Conservation (phyloP, 2,797 vertebrate species). For the Esox lucius region DNA sequence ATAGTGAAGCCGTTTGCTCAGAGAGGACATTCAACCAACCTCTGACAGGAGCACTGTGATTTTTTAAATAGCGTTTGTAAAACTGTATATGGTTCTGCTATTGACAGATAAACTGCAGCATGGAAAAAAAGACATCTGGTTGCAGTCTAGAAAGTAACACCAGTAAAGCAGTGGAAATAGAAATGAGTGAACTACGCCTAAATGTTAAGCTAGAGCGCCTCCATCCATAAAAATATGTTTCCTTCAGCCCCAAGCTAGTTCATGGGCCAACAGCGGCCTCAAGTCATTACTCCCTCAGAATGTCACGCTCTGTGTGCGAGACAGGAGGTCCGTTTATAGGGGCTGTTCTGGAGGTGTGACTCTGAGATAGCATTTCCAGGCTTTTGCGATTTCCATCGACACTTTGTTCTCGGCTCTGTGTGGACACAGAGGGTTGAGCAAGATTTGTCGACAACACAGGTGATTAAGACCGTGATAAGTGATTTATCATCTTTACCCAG, state of each 20-base stretch:
- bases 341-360: conserved; percentile 10
- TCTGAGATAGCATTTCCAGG: background rate
- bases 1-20: background rate
- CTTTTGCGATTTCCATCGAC: background rate
- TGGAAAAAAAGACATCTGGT: conserved; percentile 46
- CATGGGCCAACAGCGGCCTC: conserved; percentile 1
- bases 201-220: conserved; percentile 36
- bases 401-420: background rate
- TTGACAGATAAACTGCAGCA: conserved; percentile 31
- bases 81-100: background rate
- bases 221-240: conserved; percentile 45
- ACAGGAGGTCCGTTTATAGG: conserved; percentile 1
- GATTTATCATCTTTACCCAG: conserved; percentile 21
- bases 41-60: background rate
- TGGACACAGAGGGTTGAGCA: conserved; percentile 3
- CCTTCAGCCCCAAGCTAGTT: conserved; percentile 24
- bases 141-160: conserved; percentile 34
- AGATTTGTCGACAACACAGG: background rate
- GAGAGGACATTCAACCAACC: background rate
- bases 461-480: conserved; percentile 3
- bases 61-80: background rate
- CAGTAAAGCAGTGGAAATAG: conserved; percentile 31
- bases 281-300: conserved; percentile 8
- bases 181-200: conserved; percentile 23
- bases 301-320: conserved; percentile 5